Evolutionary conservation across 2,113 vertebrate genomes (phyloP), one percentile per base, ranked within the genome.

Genomic region (Cinclus cinclus): DNA sequence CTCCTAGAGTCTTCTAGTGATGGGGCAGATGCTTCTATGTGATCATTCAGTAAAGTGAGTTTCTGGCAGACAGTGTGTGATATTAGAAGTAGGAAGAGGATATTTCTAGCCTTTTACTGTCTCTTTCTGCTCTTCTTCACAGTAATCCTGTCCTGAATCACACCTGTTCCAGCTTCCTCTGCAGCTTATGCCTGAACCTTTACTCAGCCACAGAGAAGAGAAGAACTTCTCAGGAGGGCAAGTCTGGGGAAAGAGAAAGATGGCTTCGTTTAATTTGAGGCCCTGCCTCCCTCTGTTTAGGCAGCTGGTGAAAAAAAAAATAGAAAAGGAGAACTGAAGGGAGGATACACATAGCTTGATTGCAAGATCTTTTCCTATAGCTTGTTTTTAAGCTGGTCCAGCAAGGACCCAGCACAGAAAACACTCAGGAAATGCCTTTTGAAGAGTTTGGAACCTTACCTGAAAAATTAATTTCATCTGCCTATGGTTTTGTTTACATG

Each of bases 121-220:
- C 15, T 93, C 17, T 95, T 84, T 86, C 64, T 94, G 39, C 79
- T 89, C n/a, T 94, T 95, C 64, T 97, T 96, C 92, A 93, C 98
- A 98, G 99, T 97, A 98, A 99, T 87, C 89, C 97, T 65, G 83
- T 96, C 85, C 97, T 99, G 90, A 99, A 99, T 90, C 97, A 97
- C n/a, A 97, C 98, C 27, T 99, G 98, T 97, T 98, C 98, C 96
- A 98, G 94, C 83, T 99, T 99, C 94, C 98, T 99, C 15, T 97
- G 96, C 92, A 98, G 83, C 74, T 96, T 99, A 94, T 99, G 98
- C 81, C 79, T 98, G 92, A 98, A 90, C 97, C 97, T 99, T 82
- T 97, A 99, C 56, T 98, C 97, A 55, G 73, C 95, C 70, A 96
- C 93, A 80, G 94, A 97, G 92, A 97, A 97, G 77, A 95, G 93